Conservation (phyloP, 2,888 invertebrate genomes). For the Drosophila nr. perissopoda region DNA sequence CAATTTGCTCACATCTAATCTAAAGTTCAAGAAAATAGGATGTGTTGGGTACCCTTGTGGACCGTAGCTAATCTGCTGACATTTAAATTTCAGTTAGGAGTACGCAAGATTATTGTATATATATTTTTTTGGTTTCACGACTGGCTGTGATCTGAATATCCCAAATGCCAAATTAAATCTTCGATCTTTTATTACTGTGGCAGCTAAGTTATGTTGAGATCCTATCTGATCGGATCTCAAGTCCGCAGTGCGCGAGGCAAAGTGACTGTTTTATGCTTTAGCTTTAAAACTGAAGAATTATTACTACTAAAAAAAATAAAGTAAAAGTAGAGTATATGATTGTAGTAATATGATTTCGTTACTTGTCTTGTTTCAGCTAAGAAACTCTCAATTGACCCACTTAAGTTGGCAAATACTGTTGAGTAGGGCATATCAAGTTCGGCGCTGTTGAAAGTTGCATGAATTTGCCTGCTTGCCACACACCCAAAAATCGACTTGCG, state of each 20-base stretch:
- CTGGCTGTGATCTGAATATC: background rate
- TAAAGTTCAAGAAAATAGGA: background rate
- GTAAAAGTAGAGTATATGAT: background rate
- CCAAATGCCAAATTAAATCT: background rate
- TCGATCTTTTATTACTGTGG: background rate
- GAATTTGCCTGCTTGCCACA: constrained; percentile 8
- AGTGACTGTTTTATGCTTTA: background rate
- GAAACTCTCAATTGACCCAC: background rate
- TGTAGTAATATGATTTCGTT: background rate
- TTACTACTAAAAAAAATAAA: background rate
- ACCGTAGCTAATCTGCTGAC: background rate
- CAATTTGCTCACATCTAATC: background rate
- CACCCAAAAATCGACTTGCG: constrained; percentile 61
- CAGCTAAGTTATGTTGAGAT: background rate
- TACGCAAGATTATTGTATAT: background rate
- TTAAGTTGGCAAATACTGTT: background rate
- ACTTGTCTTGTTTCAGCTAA: background rate
- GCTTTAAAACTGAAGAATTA: background rate
- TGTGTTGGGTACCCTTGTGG: background rate
- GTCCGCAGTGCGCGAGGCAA: background rate
- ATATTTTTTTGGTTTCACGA: no score
- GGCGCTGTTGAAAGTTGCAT: constrained; percentile 3
- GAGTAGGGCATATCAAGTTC: constrained; percentile 25
- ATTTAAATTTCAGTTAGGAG: background rate
- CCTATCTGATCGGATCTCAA: background rate